These are phyloP conservation scores for Salvator merianae DNA, from an alignment of 2,113 vertebrate genomes.

Conservation along the genomic window DNA sequence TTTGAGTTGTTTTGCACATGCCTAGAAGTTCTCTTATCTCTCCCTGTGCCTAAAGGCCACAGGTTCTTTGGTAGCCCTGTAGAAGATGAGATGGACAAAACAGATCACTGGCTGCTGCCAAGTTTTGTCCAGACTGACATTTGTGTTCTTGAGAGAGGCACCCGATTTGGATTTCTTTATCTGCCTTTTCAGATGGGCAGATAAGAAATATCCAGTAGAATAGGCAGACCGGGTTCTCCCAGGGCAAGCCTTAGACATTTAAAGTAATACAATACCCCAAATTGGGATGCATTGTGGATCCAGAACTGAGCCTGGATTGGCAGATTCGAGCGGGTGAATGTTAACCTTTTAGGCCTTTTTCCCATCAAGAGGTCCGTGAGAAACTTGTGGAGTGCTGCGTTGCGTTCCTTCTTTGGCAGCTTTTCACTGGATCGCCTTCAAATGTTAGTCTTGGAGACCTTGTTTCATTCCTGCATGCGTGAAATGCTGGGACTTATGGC, in stretches of 20 bases:
- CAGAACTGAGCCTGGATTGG: neutral
- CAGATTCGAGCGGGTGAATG: neutral
- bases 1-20: too few species aligned
- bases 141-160: neutral
- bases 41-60: too few species aligned
- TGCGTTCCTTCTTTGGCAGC: neutral
- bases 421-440: neutral
- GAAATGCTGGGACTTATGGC: neutral
- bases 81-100: too few species aligned
- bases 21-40: too few species aligned
- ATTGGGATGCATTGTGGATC: neutral
- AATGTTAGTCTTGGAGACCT: neutral
- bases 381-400: neutral
- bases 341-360: too few species aligned
- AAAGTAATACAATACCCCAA: neutral
- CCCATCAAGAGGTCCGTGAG: accelerated
- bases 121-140: neutral
- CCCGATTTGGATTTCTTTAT: neutral
- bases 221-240: neutral
- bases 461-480: neutral
- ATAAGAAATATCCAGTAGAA: neutral
- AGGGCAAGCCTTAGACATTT: neutral
- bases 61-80: too few species aligned
- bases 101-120: neutral
- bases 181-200: neutral